Percentiles rank a stretch among this genome's conserved stretches.
Evolutionary conservation across 2,113 vertebrate genomes (phyloP).

Genomic region (Pungitius pungitius): DNA sequence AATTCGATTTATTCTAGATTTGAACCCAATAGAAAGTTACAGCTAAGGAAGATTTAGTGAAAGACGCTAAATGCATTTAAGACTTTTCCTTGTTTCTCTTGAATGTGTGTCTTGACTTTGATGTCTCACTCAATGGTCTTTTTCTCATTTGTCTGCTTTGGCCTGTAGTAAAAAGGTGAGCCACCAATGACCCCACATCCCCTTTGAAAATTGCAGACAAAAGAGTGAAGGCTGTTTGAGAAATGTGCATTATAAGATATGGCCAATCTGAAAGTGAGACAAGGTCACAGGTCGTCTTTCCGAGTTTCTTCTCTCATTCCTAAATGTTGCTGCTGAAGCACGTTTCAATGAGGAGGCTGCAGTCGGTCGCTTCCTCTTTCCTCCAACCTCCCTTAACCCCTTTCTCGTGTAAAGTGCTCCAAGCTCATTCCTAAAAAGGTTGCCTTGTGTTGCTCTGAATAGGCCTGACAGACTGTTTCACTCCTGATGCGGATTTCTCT

Average conservation of each 20-base stretch:
- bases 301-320: conserved; percentile 35
- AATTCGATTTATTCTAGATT: not conserved
- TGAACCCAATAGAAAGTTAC: conserved; percentile 9
- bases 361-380: conserved; percentile 25
- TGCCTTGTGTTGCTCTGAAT: conserved; percentile 23
- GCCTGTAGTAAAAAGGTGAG: conserved; percentile 13
- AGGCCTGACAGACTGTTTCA: conserved; percentile 4
- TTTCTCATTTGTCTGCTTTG: conserved; percentile 13
- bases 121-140: not conserved
- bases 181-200: conserved; percentile 17
- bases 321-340: conserved; percentile 20
- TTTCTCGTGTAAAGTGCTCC: conserved; percentile 29
- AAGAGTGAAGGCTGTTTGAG: conserved; percentile 14
- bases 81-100: conserved; percentile 2
- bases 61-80: conserved; percentile 19
- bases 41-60: conserved; percentile 19
- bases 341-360: conserved; percentile 27
- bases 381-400: conserved; percentile 35
- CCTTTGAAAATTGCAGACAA: conserved; percentile 13
- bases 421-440: conserved; percentile 37
- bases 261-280: conserved; percentile 20
- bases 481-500: conserved; percentile 14
- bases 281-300: conserved; percentile 19
- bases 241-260: conserved; percentile 29
- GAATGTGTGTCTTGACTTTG: not conserved